These are phyloP conservation scores for Galerucella pusilla DNA, from an alignment of 2,888 invertebrate genomes.

Conservation along the genomic window DNA sequence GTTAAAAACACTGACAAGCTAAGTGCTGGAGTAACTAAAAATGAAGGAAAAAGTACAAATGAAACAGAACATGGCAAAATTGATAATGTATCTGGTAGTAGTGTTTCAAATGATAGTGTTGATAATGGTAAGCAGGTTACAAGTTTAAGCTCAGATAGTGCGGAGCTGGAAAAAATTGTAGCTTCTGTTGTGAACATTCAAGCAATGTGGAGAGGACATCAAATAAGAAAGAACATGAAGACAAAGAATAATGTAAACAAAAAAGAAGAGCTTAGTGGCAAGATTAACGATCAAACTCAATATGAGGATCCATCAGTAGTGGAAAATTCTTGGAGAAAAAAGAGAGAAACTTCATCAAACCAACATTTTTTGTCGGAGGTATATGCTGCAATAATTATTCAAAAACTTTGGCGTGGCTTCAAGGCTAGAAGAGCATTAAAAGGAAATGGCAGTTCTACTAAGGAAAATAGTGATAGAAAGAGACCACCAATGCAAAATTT, in stretches of 20 bases:
- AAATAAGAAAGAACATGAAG: slow-evolving; percentile 28
- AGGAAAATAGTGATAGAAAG: background rate
- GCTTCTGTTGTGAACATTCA: background rate
- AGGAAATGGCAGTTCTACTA: slow-evolving; percentile 11
- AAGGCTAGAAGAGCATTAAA: slow-evolving; percentile 37
- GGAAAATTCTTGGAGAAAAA: background rate
- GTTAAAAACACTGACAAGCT: slow-evolving; percentile 26
- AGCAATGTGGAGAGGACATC: slow-evolving; percentile 38
- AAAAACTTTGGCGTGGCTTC: slow-evolving; percentile 45
- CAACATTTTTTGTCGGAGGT: slow-evolving; percentile 2
- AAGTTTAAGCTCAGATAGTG: background rate
- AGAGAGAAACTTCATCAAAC: background rate
- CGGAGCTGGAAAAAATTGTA: background rate
- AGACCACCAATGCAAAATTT: background rate
- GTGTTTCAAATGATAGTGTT: background rate
- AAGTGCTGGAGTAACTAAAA: background rate
- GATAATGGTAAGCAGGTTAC: background rate
- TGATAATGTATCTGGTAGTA: background rate
- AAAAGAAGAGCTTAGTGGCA: background rate
- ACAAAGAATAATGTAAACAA: background rate
- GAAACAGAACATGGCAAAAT: background rate
- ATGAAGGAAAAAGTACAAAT: background rate
- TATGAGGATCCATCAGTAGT: background rate
- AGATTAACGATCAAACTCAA: background rate
- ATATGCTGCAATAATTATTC: slow-evolving; percentile 43